Evolutionary conservation across 2,113 vertebrate genomes (phyloP), one percentile per base, ranked within the genome.

Genomic region (Trochalopteron elliotii): DNA sequence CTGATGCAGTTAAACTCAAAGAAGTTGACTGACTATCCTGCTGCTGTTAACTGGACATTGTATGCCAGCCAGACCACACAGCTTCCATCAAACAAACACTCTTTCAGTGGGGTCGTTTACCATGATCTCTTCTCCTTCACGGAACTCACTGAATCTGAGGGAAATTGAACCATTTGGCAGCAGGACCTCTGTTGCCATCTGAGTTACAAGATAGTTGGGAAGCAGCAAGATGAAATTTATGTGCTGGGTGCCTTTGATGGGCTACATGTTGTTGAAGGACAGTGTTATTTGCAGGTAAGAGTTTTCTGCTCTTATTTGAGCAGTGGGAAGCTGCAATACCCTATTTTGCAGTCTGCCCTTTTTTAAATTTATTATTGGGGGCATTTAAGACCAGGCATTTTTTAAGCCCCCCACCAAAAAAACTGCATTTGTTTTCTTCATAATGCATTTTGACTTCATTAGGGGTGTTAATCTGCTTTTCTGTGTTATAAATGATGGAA

Each of bases 271-370:
- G 63, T 91, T 24, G 96, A 97, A 96, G 92, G 94, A 78, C 53
- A 96, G 33, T 97, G 89, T 71, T 98, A 97, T 50, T 75, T 97
- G 42, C 95, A 98, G 95, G 94, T 97, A 93, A 79, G 69, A 4
- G 12, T 28, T 57, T 76, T 89, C 37, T 76, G 10, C 45, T 89
- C 22, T 42, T 76, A 55, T 42, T 82, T 33, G 40, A 44, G 42
- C 25, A 47, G 31, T 37, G n/a, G 15, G 16, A 68, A 31, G 8
- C 44, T 68, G 15, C 24, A 76, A 11, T 39, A 20, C 11, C 81
- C 45, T 74, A 44, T 52, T 52, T 77, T 67, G 35, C 25, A 15
- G 11, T 18, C 20, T 8, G 31, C 3, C 6, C 89, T 77, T 53
- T 57, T 57, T 60, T 80, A 25, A 12, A 12, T 55, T 75, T 71